Base-by-base conservation (phyloP, 2,888 invertebrate species). In the Petrolisthes manimaculis region DNA sequence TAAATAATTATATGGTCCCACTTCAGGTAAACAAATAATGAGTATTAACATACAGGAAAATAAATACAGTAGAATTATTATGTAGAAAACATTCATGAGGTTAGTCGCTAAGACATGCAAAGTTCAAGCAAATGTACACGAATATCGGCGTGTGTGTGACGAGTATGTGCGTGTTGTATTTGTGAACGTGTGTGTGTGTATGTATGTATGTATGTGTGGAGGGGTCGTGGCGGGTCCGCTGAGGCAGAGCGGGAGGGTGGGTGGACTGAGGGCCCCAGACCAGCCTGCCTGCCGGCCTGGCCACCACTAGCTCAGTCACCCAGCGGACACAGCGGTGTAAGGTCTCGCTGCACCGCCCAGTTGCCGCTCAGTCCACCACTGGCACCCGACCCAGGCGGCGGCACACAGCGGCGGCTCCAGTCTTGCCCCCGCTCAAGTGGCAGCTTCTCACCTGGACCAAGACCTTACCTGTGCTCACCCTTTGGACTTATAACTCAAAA, bases 281-380 rank as follows among this genome's bases (percentile, higher is more conserved):
- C 55, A n/a, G 18, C n/a, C 56, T 8, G 12, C 55, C n/a, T 6
- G 14, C 37, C 77, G 77, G 67, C 83, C 81, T n/a, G 86, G 78
- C 86, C 77, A 75, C 77, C 69, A 83, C 77, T 77, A 53, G 84
- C 84, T 86, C 86, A 86, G 86, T 86, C 86, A 86, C 86, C 86
- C 86, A 86, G 86, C 86, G 86, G 86, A 86, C 86, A 77, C 69
- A 83, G 86, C 83, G 83, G 86, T 56, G 86, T 61, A 55, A 21
- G 61, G 86, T 82, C 83, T 37, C 83, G 83, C 83, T 83, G 86
- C 86, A 83, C 78, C 83, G 86, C 86, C 86, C 86, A 83, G 77
- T 86, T 79, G 86, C 86, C 86, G 77, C 86, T 82, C 86, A 86
- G 86, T 86, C 86, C 86, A 86, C 86, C 86, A 83, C 86, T 86